Conservation (phyloP, 2,888 invertebrate species). For the Poecilobothrus nobilitatus region DNA sequence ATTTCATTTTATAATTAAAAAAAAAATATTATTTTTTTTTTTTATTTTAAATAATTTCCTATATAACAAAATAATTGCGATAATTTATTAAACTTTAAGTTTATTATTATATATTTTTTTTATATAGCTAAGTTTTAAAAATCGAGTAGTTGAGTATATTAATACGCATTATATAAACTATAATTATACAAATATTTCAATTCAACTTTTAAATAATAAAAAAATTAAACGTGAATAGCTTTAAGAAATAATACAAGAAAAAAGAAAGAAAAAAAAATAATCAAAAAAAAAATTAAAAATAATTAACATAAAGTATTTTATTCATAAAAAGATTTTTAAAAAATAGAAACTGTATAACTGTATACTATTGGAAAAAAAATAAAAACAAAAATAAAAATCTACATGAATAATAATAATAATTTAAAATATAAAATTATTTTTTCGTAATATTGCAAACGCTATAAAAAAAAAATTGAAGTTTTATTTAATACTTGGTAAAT, state of each 20-base stretch:
- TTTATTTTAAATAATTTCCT: neutral
- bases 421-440: neutral
- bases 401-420: conserved; percentile 1
- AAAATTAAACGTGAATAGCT: neutral
- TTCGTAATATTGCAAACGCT: conserved; percentile 1
- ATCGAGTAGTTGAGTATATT: neutral
- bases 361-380: neutral
- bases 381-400: neutral
- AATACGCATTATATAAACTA: conserved; percentile 2
- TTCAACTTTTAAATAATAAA: neutral
- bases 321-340: neutral
- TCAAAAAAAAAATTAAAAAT: too few relatives aligned
- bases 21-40: neutral
- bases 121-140: conserved; percentile 5
- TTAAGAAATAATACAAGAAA: neutral
- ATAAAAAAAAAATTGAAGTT: neutral
- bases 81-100: conserved; percentile 6
- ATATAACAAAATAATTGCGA: neutral
- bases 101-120: neutral
- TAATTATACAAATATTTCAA: neutral
- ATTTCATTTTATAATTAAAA: neutral
- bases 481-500: neutral
- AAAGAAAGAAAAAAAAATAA: neutral
- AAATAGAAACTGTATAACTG: neutral
- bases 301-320: conserved; percentile 5